phyloP scores from a whole-genome alignment of 1,140 invertebrate species.

The Zaprionus capensis region DNA sequence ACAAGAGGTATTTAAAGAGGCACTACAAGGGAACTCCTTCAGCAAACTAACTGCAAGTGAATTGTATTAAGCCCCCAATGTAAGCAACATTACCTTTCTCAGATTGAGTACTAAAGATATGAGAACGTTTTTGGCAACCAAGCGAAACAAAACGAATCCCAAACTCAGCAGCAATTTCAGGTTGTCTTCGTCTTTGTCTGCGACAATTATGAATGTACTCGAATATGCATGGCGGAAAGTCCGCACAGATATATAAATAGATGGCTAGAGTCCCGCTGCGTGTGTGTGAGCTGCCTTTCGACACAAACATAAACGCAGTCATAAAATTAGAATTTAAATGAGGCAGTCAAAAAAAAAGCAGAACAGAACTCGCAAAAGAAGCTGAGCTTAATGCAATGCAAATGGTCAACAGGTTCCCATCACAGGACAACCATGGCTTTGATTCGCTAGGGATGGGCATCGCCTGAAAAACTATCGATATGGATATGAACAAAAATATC shows the following conservation, averaged over 20 bases:
- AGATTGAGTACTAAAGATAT: constrained; percentile 21
- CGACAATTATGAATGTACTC: constrained; percentile 64
- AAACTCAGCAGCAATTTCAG: constrained; percentile 28
- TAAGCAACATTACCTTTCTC: constrained; percentile 1
- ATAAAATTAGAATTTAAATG: constrained; percentile 81
- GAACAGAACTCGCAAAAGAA: constrained; percentile 22
- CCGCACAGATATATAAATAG: constrained; percentile 55
- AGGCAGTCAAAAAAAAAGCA: constrained; percentile 65
- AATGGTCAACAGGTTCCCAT: constrained; percentile 80
- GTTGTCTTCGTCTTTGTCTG: constrained; percentile 13
- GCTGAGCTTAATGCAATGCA: constrained; percentile 70
- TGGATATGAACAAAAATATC: not conserved
- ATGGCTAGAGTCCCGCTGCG: constrained; percentile 42
- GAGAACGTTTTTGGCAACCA: constrained; percentile 28
- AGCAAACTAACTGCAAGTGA: not conserved
- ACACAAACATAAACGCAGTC: constrained; percentile 73
- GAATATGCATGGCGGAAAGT: constrained; percentile 46
- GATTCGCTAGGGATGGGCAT: not conserved
- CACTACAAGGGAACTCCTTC: no score
- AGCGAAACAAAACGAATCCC: constrained; percentile 5
- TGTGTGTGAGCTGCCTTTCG: constrained; percentile 55
- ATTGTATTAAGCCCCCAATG: not conserved
- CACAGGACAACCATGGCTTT: not conserved
- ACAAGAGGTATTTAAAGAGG: no score
- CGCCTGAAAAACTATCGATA: not conserved